Conservation (phyloP, 64 coral and sea anemone species). For the Porites lutea region DNA sequence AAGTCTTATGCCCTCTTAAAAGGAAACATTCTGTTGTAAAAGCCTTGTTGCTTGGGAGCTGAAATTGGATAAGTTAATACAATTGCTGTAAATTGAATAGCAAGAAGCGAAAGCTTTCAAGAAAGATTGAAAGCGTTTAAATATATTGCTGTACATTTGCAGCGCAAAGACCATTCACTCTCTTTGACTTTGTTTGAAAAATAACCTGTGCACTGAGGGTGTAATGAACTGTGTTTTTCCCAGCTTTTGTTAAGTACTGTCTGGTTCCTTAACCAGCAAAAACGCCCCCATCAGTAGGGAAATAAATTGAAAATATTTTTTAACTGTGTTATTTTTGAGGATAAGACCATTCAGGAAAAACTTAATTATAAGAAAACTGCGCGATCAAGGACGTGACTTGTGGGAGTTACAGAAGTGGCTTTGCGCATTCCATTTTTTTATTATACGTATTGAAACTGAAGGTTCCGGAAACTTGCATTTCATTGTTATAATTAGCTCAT, state of each 20-base stretch:
- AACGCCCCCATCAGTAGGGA: too few relatives aligned
- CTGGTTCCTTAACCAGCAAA: too few relatives aligned
- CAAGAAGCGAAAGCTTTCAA: neutral
- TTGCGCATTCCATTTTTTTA: neutral
- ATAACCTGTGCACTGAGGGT: neutral
- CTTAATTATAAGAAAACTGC: too few relatives aligned
- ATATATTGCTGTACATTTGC: neutral
- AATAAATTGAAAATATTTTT: too few relatives aligned
- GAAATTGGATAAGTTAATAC: neutral
- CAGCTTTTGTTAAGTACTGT: too few relatives aligned
- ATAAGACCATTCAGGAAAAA: too few relatives aligned
- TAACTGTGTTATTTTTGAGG: too few relatives aligned
- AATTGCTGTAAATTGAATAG: neutral
- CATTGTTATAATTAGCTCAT: neutral
- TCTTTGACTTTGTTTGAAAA: neutral
- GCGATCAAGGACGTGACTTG: neutral
- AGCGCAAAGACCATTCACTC: neutral
- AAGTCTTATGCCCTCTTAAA: slow-evolving; percentile 4
- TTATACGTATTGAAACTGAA: neutral
- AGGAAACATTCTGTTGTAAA: slow-evolving; percentile 1
- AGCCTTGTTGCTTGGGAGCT: slow-evolving; percentile 5
- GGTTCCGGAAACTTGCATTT: neutral
- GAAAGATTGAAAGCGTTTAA: neutral
- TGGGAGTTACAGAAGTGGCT: neutral
- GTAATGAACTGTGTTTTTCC: too few relatives aligned